phyloP scores from a whole-genome alignment of 2,888 invertebrate genomes.

The Ophion obscuratus region DNA sequence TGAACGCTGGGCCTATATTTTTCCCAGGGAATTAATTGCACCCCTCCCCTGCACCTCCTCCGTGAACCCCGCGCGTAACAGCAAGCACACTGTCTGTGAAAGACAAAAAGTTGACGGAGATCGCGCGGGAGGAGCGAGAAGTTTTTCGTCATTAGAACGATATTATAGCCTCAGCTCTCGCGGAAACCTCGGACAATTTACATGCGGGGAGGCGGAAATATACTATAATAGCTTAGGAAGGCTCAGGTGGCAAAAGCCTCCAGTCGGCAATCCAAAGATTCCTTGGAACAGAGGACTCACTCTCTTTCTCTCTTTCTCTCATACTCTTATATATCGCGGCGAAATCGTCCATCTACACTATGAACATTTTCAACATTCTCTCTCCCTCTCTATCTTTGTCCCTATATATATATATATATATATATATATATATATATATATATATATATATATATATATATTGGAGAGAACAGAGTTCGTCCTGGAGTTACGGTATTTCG shows the following conservation, averaged over 20 bases:
- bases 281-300: constrained; percentile 55
- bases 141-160: constrained; percentile 81
- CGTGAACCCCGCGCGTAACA: constrained; percentile 19
- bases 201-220: constrained; percentile 71
- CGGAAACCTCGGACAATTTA: constrained; percentile 79
- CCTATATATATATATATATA: constrained; percentile 8
- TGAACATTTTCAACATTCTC: constrained; percentile 44
- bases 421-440: constrained; percentile 8
- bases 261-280: constrained; percentile 57
- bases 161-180: constrained; percentile 77
- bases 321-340: constrained; percentile 11
- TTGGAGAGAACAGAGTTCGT: constrained; percentile 59
- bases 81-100: constrained; percentile 19
- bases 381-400: constrained; percentile 26
- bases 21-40: constrained; percentile 80
- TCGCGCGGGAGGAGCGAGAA: constrained; percentile 47
- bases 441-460: constrained; percentile 24
- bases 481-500: constrained; percentile 77
- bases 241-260: constrained; percentile 67
- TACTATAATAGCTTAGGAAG: constrained; percentile 67
- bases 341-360: constrained; percentile 36
- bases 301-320: constrained; percentile 39
- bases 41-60: constrained; percentile 67
- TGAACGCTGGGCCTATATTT: constrained; percentile 70
- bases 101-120: constrained; percentile 32